Percentiles rank a stretch among this genome's conserved stretches.
phyloP scores from a whole-genome alignment of 2,797 vertebrate species.

The Chelonia mydas region DNA sequence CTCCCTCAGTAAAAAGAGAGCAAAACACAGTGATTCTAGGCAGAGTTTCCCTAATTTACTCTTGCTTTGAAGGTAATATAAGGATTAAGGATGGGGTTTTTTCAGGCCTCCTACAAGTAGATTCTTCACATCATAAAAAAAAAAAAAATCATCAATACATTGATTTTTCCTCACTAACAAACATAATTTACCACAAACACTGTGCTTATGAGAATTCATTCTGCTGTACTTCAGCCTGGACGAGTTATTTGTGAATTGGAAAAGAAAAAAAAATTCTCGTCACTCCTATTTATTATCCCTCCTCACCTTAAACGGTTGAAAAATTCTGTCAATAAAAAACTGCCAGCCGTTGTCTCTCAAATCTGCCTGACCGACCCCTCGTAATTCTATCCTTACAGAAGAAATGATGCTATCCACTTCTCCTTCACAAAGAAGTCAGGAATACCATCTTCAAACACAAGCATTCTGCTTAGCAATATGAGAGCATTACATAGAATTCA shows the following conservation, averaged over 20 bases:
- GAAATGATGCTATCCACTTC: constrained; percentile 82
- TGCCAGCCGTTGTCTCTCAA: constrained; percentile 85
- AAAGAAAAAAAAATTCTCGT: neutral
- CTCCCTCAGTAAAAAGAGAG: constrained; percentile 17
- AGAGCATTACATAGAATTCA: neutral
- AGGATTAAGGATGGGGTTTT: constrained; percentile 64
- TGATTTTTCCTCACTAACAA: constrained; percentile 65
- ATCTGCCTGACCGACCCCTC: constrained; percentile 80
- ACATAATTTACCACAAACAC: constrained; percentile 66
- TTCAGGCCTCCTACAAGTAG: constrained; percentile 35
- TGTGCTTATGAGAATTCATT: constrained; percentile 60
- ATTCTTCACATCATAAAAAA: constrained; percentile 19
- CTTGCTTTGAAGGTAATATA: constrained; percentile 9
- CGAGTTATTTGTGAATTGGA: constrained; percentile 53
- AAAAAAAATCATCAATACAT: constrained; percentile 55
- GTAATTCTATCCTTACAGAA: constrained; percentile 83
- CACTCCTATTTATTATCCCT: constrained; percentile 38
- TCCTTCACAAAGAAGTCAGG: constrained; percentile 83
- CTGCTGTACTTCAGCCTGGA: constrained; percentile 35
- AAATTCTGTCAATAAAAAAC: constrained; percentile 85
- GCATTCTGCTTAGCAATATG: neutral
- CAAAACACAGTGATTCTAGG: neutral
- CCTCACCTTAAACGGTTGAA: constrained; percentile 77
- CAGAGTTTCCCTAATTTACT: constrained; percentile 37
- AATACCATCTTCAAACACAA: constrained; percentile 78